Base-by-base conservation (phyloP, 2,797 vertebrate species). In the Ambastaia sidthimunki region DNA sequence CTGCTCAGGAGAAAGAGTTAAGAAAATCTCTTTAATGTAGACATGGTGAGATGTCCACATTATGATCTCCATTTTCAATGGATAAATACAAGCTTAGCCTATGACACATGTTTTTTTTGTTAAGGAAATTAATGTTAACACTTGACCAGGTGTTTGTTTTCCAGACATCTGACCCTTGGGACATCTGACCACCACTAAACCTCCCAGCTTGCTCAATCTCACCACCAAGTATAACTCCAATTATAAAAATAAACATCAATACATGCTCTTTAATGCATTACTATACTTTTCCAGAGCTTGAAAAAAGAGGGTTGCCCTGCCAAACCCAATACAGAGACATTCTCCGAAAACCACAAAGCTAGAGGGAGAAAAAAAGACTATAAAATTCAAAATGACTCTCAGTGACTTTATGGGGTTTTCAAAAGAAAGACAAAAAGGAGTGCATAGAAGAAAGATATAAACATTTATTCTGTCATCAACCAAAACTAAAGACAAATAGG, bases 351-450 rank as follows among this genome's bases (percentile, higher is more conserved):
- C 88, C 83, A 3, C 82, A 83, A 67, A 60, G 74, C 76, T 74
- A 68, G 28, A 71, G 67, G 82, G 16, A 66, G 73, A 72, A 75
- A 54, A 76, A 76, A 76, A 41, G 19, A 72, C 48, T 72, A 85
- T 65, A 44, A 80, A 84, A 78, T 65, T 80, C 78, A 54, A 62
- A 82, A 54, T 84, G 86, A 84, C 88, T 92, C 71, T 48, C 41
- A 5, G 54, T 73, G 78, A 78, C 76, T 95, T 95, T 94, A 96
- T 95, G 95, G 93, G 90, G 86, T 89, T 90, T 90, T 78, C 76
- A 71, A 67, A 47, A 71, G 50, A 78, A 78, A 74, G 34, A 41
- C 31, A 34, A 5, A 78, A 21, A 23, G 34, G n/a, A 23, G 23
- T 3, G 4, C 68, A 55, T 44, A 66, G 63, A 23, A 68, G 11